Evolutionary conservation across 2,888 invertebrate genomes (phyloP), one percentile per base, ranked within the genome.

Genomic region (Digitonthophagus gazella): DNA sequence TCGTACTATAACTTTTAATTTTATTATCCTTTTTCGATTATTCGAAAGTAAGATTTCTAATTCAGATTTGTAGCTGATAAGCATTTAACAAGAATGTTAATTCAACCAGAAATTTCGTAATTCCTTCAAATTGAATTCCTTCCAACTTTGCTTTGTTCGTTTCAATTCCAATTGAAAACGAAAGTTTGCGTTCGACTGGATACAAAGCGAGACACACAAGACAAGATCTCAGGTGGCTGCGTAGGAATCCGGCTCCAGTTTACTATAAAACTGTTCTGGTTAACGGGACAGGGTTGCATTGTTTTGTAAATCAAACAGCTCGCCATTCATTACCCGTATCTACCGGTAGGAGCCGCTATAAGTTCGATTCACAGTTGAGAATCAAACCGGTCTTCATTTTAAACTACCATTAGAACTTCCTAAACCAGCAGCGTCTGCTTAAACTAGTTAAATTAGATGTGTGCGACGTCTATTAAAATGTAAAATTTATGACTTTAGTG

Each of bases 181-280:
- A 61, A 20, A 61, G 61, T 61, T 19, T n/a, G n/a, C 16, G 16
- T 58, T 16, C 19, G 57, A 61, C 1, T 20, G n/a, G 2, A 19
- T 3, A 15, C 16, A 19, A 18, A 19, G 61, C 16, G 20, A 61
- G 61, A 18, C 28, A 61, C 8, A n/a, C 61, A n/a, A 61, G 18
- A 61, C 57, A 16, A 19, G 16, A 20, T 20, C 28, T 44, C n/a
- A 61, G 61, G 61, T 61, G 61, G 61, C 61, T 20, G 19, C 19
- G 19, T 14, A 18, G 20, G 61, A 61, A 61, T 19, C n/a, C 61
- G 6, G 61, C 19, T 20, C 61, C 20, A 18, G 61, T 61, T 61
- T 61, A 61, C 61, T 61, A 61, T 61, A 20, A 61, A 61, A 61
- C 61, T 61, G 61, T 61, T 61, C 61, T 61, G 61, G 61, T n/a